Conservation (phyloP, 2,113 vertebrate genomes). For the Phalacrocorax aristotelis region DNA sequence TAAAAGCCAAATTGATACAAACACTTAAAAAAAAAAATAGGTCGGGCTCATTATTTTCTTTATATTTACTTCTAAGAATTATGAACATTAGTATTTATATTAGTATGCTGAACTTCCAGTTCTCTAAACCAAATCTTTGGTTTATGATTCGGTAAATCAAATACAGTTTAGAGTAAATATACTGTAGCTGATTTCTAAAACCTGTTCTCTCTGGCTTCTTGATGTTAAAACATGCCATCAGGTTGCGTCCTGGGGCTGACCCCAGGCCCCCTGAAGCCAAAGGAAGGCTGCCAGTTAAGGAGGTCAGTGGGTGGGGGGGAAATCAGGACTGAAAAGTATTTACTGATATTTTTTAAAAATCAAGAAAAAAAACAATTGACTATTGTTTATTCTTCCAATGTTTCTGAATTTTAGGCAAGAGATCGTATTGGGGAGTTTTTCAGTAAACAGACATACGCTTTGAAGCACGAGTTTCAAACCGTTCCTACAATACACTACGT, state of each 20-base stretch:
- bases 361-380: not conserved
- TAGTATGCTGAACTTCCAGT: not conserved
- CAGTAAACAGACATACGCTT: not conserved
- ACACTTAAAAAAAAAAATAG: not conserved
- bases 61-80: not conserved
- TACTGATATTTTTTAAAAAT: not conserved
- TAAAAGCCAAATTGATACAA: not conserved
- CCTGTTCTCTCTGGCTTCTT: not conserved
- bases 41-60: not conserved
- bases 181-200: not conserved
- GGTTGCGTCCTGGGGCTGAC: not conserved
- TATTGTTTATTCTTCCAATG: not conserved
- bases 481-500: slow-evolving; percentile 66
- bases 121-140: not conserved
- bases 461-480: not conserved
- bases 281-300: not conserved
- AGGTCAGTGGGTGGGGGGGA: not conserved
- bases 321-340: not conserved
- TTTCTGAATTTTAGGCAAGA: slow-evolving; percentile 65
- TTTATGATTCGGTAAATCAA: not conserved
- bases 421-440: slow-evolving; percentile 69
- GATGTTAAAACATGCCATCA: not conserved
- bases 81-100: not conserved
- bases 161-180: not conserved
- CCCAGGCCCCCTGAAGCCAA: not conserved